A percentile compares a stretch with the other conserved stretches of the same genome.
Evolutionary conservation across 2,113 vertebrate genomes (phyloP).

Genomic region (Peromyscus californicus): DNA sequence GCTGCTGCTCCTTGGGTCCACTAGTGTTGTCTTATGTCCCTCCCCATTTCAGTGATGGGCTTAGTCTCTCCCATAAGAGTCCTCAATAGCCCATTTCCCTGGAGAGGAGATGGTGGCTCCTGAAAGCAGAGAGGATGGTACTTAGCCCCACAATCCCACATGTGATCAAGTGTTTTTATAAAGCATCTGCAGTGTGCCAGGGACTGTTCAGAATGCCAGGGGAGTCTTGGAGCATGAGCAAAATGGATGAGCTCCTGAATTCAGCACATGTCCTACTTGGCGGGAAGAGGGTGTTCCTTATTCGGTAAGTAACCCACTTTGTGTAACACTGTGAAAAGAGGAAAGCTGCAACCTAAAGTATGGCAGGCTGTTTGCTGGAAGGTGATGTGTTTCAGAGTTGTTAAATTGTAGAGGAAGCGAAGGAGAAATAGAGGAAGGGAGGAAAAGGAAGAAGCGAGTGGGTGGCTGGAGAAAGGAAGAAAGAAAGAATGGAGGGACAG

Average conservation of each 20-base stretch:
- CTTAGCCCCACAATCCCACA: neutral
- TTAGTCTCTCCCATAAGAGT: neutral
- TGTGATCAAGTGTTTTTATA: neutral
- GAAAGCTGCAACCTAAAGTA: neutral
- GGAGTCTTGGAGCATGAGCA: neutral
- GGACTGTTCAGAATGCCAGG: neutral
- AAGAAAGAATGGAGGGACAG: neutral
- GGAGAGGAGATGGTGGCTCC: neutral
- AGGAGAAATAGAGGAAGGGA: neutral
- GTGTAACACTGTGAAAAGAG: neutral
- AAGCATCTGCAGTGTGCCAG: neutral
- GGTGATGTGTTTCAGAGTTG: neutral
- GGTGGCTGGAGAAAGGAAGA: neutral
- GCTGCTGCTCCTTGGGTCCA: neutral
- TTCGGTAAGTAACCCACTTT: neutral
- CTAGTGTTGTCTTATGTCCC: neutral
- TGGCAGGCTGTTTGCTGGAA: neutral
- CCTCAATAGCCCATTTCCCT: neutral
- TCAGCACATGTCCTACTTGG: neutral
- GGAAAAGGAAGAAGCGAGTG: neutral
- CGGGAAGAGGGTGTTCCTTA: neutral
- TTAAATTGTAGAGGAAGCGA: neutral
- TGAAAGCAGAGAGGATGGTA: neutral
- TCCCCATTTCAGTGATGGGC: neutral
- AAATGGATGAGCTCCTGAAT: neutral